phyloP scores from a whole-genome alignment of 2,888 invertebrate species.

The Malachius bipustulatus region DNA sequence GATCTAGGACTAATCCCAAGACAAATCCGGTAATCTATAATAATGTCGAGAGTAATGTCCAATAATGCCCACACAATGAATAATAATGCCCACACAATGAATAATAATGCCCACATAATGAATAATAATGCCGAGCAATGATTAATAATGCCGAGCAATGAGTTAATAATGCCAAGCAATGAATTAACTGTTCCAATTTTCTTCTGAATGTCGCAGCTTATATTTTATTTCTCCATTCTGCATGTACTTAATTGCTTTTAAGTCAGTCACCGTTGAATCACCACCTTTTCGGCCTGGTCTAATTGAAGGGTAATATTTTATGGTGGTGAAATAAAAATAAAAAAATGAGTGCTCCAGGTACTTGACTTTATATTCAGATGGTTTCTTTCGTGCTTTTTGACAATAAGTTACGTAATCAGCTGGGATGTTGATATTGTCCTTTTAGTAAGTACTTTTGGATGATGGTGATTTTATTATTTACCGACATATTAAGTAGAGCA shows the following conservation, averaged over 20 bases:
- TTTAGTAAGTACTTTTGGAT: conserved; percentile 1
- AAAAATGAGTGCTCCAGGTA: too few relatives aligned
- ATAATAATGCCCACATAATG: too few relatives aligned
- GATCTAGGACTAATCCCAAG: too few relatives aligned
- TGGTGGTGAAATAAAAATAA: background rate
- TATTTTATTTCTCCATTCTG: background rate
- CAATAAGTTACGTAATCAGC: background rate
- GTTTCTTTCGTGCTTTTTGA: background rate
- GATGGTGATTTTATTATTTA: background rate
- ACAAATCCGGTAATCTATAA: too few relatives aligned
- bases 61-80: too few relatives aligned
- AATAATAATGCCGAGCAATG: too few relatives aligned
- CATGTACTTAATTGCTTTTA: background rate
- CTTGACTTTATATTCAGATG: too few relatives aligned
- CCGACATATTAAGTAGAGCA: conserved; percentile 10
- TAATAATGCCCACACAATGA: too few relatives aligned
- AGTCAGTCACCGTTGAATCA: background rate
- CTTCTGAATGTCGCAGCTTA: background rate
- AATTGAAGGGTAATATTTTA: background rate
- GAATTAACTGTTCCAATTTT: too few relatives aligned
- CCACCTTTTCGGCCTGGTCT: background rate
- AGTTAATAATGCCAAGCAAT: too few relatives aligned
- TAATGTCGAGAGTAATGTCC: too few relatives aligned
- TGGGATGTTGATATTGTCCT: background rate
- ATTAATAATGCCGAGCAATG: too few relatives aligned